Conservation (phyloP, 2,113 vertebrate genomes). For the Dromas ardeola region DNA sequence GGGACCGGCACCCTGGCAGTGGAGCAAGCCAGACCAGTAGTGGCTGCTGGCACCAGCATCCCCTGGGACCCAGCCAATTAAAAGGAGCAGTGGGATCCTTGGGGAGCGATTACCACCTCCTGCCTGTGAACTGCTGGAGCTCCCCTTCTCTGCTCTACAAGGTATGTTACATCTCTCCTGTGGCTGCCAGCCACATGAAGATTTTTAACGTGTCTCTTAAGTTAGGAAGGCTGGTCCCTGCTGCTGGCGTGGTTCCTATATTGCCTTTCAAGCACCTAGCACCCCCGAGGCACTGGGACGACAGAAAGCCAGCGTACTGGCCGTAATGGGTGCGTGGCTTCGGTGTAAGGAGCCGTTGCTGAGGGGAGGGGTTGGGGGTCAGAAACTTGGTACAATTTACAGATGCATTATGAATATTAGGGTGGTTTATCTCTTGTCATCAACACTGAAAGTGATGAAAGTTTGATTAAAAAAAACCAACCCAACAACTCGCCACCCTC, state of each 20-base stretch:
- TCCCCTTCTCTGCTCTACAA: conserved; percentile 50
- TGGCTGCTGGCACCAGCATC: background rate
- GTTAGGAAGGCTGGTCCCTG: conserved; percentile 16
- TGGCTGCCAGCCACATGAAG: background rate
- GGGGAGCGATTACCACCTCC: conserved; percentile 9
- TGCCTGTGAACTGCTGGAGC: conserved; percentile 42
- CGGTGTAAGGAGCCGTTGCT: background rate
- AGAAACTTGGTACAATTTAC: background rate
- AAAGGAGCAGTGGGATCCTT: conserved; percentile 34
- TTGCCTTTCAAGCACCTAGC: background rate
- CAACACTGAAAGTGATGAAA: conserved; percentile 28
- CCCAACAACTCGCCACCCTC: conserved; percentile 31
- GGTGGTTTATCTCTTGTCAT: conserved; percentile 24
- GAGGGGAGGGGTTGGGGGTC: background rate
- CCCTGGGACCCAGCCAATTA: background rate
- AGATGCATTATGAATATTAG: background rate
- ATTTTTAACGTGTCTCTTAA: background rate
- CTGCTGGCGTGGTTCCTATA: background rate
- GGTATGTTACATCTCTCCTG: conserved; percentile 38
- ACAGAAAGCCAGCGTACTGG: background rate
- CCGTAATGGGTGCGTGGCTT: background rate
- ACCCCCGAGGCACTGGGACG: background rate
- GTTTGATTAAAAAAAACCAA: conserved; percentile 40
- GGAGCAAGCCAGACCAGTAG: background rate
- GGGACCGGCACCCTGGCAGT: background rate